Evolutionary conservation across 1,140 invertebrate genomes (phyloP).

Genomic region (Lordiphosa collinella): DNA sequence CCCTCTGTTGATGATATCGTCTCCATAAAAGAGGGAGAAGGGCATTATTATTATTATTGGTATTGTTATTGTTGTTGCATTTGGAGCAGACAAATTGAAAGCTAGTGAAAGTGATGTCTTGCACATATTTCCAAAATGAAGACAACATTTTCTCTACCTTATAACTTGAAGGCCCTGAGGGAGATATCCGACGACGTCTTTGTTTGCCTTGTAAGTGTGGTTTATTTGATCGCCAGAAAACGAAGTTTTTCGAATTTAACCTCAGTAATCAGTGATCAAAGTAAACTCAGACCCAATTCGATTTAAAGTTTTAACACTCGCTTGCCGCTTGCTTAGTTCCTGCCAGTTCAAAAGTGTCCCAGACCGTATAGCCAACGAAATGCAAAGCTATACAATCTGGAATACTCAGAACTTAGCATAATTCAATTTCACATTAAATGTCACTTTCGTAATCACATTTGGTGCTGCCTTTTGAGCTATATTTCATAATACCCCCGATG

Average conservation of each 20-base stretch:
- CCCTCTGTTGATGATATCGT: conserved; percentile 27
- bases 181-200: background rate
- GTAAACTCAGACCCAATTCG: conserved; percentile 9
- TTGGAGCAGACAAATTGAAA: conserved; percentile 61
- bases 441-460: background rate
- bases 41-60: conserved; percentile 25
- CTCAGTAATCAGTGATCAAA: conserved; percentile 46
- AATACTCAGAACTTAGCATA: conserved; percentile 58
- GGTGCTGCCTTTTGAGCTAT: conserved; percentile 23
- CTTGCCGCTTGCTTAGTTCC: background rate
- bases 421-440: background rate
- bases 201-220: conserved; percentile 12
- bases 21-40: conserved; percentile 1
- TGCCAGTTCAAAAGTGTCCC: conserved; percentile 39
- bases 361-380: conserved; percentile 43
- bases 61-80: conserved; percentile 29
- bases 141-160: conserved; percentile 65
- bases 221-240: conserved; percentile 40
- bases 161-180: conserved; percentile 38
- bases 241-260: conserved; percentile 23
- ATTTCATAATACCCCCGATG: conserved; percentile 50
- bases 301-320: background rate
- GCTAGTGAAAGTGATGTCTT: conserved; percentile 60
- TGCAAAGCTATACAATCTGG: conserved; percentile 45
- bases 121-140: background rate